Evolutionary conservation across 2,888 invertebrate genomes (phyloP), one percentile per base, ranked within the genome.

Genomic region (Lasioglossum villosulum): DNA sequence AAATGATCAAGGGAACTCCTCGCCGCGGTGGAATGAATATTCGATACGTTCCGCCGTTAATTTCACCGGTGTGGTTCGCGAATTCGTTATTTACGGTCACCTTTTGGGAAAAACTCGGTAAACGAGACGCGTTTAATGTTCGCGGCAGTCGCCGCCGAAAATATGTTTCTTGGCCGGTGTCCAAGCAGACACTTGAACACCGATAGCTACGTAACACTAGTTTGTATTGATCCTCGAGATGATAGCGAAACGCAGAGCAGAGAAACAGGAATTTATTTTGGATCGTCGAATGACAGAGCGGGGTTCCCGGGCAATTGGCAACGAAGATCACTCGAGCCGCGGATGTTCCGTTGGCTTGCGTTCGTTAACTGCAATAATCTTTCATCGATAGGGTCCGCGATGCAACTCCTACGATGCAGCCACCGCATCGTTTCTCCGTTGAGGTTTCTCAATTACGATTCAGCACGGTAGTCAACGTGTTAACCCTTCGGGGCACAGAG

Each of bases 151-250:
- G 59, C n/a, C 63, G 59, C 59, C 56, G 68, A 73, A 74, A 68
- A 48, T 73, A 78, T 75, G 70, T 74, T 81, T 66, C 52, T 75
- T 80, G 83, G 83, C 73, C 3, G 30, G 42, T 14, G 2, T 78
- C 83, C 77, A 82, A 73, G 76, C 42, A 30, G 71, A 79, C 74
- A 56, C 76, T 84, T 66, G 73, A 74, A 56, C 34, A 76, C 45
- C 71, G 74, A 78, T 68, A 39, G 59, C 77, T 63, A 75, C 75
- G 82, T 37, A 68, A 42, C 73, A 39, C 56, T 63, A 73, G 71
- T 83, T 78, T 79, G 74, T 84, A 86, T 86, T 56, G 84, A 86
- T 84, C 82, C 78, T 84, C 37, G 71, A 71, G 63, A 84, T 84
- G 75, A 84, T 78, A 74, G 45, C 27, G 45, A 34, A 68, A 34